Evolutionary conservation across 2,113 vertebrate species (phyloP), one percentile per base, ranked within the genome.

Genomic region (Dicaeum eximium): DNA sequence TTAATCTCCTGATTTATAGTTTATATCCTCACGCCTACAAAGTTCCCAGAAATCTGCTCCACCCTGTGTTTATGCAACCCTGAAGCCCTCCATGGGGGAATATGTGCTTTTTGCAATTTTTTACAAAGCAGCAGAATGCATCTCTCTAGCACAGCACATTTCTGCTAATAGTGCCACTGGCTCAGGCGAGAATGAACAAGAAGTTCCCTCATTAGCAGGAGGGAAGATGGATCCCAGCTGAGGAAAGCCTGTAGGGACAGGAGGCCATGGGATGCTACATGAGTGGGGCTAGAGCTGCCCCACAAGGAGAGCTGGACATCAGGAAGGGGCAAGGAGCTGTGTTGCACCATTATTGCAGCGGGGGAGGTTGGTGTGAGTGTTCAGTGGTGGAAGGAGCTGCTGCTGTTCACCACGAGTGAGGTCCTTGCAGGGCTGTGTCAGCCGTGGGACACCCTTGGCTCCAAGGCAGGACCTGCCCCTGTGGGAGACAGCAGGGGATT

Each of bases 321-420:
- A 82, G 71, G 57, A 88, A 67, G 20, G 50, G n/a, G 5, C 5
- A 60, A 69, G 28, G 48, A 82, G 33, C 75, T 69, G 21, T 2
- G 3, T 47, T n/a, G n/a, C 67, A 30, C 18, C 1, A 6, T 2
- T 15, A 18, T 4, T 47, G 23, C 5, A 2, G 16, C 0, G 0
- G 11, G 31, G 23, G 4, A 67, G 10, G 35, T 4, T 54, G 54
- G 15, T 23, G 54, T 33, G 15, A 4, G 0, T 33, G 48, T 23
- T 58, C 5, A 3, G 37, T 28, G 58, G 28, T 73, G 69, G 75
- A 37, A 90, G 28, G 33, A 40, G 54, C 74, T 88, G 53, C 57
- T 75, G 60, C 33, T 64, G 44, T 11, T 48, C 70, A 25, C 12
- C 19, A 4, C 7, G 53, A 88, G 56, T 14, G 10, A 18, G 47